Evolutionary conservation across 1,140 invertebrate species (phyloP).

Genomic region (Carposina sasakii): DNA sequence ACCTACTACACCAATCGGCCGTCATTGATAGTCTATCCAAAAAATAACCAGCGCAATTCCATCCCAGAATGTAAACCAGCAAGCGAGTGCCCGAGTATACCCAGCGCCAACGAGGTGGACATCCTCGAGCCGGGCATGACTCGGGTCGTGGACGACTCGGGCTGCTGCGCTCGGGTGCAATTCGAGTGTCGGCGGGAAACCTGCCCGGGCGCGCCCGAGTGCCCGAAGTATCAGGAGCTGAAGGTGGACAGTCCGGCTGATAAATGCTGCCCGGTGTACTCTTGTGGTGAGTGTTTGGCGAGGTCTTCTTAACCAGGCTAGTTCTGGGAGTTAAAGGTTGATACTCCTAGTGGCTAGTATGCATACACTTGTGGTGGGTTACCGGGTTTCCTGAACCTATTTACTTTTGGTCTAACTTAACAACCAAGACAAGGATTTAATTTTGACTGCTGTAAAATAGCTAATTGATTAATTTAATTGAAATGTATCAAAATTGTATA

Average conservation of each 20-base stretch:
- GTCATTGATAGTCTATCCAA: too few species aligned
- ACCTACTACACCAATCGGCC: too few species aligned
- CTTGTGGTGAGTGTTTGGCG: conserved; percentile 73
- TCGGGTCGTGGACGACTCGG: conserved; percentile 72
- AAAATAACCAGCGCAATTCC: conserved; percentile 5
- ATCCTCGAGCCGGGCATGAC: conserved; percentile 76
- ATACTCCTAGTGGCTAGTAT: too few species aligned
- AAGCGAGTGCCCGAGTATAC: conserved; percentile 76
- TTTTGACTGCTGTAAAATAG: too few species aligned
- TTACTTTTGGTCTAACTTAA: too few species aligned
- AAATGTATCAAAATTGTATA: too few species aligned
- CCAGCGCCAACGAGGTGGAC: conserved; percentile 52
- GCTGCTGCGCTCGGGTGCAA: conserved; percentile 79
- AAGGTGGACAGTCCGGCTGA: conserved; percentile 23
- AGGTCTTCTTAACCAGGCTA: neutral
- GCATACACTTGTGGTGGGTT: too few species aligned
- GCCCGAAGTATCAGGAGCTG: conserved; percentile 59
- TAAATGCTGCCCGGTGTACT: conserved; percentile 78
- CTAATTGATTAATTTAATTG: too few species aligned
- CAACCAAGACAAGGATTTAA: too few species aligned
- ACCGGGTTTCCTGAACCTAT: too few species aligned
- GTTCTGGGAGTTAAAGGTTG: too few species aligned
- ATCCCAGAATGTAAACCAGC: conserved; percentile 77
- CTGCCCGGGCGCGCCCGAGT: conserved; percentile 75
- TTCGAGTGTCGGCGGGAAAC: conserved; percentile 75